phyloP scores from a whole-genome alignment of 2,113 vertebrate genomes.

The Motacilla tschutschensis region DNA sequence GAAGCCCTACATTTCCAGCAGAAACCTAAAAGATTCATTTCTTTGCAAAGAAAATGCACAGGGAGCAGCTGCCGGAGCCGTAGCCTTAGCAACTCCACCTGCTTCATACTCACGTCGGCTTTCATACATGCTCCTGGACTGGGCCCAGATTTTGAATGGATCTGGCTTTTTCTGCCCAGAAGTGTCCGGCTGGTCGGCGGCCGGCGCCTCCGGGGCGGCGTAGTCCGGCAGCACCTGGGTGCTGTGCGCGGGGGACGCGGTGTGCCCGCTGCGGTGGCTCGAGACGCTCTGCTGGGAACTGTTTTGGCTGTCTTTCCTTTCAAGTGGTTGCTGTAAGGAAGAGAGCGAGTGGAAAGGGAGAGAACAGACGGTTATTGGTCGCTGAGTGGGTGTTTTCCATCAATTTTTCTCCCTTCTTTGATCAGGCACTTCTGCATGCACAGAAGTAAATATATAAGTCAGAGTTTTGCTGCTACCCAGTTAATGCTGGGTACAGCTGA shows the following conservation, averaged over 20 bases:
- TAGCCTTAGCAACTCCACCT: conserved; percentile 50
- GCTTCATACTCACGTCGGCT: conserved; percentile 95
- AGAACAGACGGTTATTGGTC: conserved; percentile 59
- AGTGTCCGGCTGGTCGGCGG: conserved; percentile 80
- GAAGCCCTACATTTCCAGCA: background rate
- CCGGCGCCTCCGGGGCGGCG: conserved; percentile 67
- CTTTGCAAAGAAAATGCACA: background rate
- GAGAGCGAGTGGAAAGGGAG: conserved; percentile 20
- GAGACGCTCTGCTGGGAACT: conserved; percentile 95
- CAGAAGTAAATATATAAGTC: conserved; percentile 45
- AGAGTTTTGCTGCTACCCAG: conserved; percentile 28
- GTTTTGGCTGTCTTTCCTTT: conserved; percentile 97
- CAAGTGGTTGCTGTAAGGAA: conserved; percentile 87
- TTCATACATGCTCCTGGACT: conserved; percentile 99
- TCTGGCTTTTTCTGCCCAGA: conserved; percentile 95
- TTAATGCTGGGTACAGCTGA: conserved; percentile 32
- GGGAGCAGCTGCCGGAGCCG: conserved; percentile 23
- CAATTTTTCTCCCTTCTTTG: conserved; percentile 24
- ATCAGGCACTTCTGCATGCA: conserved; percentile 40
- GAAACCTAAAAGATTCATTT: background rate
- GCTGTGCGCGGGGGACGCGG: conserved; percentile 86
- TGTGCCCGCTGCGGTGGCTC: conserved; percentile 91
- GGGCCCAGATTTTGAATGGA: conserved; percentile 99
- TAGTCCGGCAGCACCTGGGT: conserved; percentile 78
- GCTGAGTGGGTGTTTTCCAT: conserved; percentile 50